These are phyloP conservation scores for Neoascia interrupta DNA, from an alignment of 2,888 invertebrate genomes.

Conservation along the genomic window DNA sequence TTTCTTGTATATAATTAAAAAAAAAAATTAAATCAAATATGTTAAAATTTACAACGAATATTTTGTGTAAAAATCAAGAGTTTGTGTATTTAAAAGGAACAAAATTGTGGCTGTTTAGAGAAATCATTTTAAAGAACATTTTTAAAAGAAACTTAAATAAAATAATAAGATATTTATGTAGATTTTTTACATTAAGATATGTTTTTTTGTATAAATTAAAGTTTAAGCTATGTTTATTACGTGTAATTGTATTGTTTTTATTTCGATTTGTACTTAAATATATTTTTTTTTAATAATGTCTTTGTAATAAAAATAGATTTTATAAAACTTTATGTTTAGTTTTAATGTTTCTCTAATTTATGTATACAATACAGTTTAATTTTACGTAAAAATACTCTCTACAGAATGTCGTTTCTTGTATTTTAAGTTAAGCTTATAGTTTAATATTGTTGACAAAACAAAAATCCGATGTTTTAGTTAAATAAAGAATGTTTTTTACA, in stretches of 20 bases:
- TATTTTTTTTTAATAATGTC: neutral
- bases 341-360: constrained; percentile 30
- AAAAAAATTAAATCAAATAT: neutral
- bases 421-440: constrained; percentile 44
- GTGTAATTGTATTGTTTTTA: constrained; percentile 26
- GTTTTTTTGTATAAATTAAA: constrained; percentile 37
- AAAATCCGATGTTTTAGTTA: constrained; percentile 46
- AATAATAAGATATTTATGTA: constrained; percentile 19
- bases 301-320: neutral
- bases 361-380: constrained; percentile 24
- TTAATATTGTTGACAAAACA: constrained; percentile 38
- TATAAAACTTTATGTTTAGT: constrained; percentile 9
- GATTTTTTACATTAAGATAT: constrained; percentile 1
- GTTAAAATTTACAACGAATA: too few relatives aligned
- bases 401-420: constrained; percentile 30
- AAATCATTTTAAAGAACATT: constrained; percentile 43
- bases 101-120: constrained; percentile 67
- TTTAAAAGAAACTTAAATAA: constrained; percentile 14
- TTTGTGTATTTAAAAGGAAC: constrained; percentile 27
- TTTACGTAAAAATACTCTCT: constrained; percentile 47
- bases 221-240: constrained; percentile 1
- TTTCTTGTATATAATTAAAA: neutral
- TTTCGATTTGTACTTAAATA: neutral
- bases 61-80: constrained; percentile 1
- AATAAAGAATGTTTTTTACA: constrained; percentile 64